A percentile compares a stretch with the other conserved stretches of the same genome.
phyloP scores from a whole-genome alignment of 2,113 vertebrate genomes.

The Cryptotis parvus region DNA sequence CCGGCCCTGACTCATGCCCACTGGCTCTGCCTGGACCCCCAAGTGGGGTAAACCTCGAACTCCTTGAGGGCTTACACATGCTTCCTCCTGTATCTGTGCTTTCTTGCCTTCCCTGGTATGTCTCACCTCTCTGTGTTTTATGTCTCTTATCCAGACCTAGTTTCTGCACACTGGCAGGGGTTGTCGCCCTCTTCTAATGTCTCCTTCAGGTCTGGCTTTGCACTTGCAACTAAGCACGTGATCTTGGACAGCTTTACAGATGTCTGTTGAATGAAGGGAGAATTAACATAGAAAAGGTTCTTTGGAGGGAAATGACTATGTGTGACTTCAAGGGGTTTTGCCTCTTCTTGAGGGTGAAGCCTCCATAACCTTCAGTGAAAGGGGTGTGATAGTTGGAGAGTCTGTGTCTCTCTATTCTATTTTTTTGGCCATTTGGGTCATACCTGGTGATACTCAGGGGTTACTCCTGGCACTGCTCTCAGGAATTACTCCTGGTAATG shows the following conservation, averaged over 20 bases:
- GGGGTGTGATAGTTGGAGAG: background rate
- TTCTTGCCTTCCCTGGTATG: accelerated
- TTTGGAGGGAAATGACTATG: too few relatives aligned
- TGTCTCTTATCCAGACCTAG: background rate
- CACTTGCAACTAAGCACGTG: background rate
- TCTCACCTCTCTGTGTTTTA: background rate
- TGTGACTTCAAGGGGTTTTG: too few relatives aligned
- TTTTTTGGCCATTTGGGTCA: too few relatives aligned
- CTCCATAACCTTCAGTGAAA: background rate
- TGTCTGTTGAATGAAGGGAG: too few relatives aligned
- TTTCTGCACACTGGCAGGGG: background rate
- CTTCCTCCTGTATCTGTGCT: accelerated
- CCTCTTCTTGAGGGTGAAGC: background rate
- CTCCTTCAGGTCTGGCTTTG: background rate
- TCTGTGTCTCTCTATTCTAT: background rate
- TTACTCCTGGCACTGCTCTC: too few relatives aligned
- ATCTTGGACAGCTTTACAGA: too few relatives aligned
- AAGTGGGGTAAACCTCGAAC: background rate
- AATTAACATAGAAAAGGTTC: too few relatives aligned
- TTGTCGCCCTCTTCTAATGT: background rate
- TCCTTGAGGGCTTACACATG: too few relatives aligned
- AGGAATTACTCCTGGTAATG: too few relatives aligned
- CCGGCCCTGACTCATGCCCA: accelerated
- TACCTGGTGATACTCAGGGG: too few relatives aligned
- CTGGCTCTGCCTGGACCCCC: too few relatives aligned